phyloP scores from a whole-genome alignment of 2,113 vertebrate species.

The Vulpes vulpes region DNA sequence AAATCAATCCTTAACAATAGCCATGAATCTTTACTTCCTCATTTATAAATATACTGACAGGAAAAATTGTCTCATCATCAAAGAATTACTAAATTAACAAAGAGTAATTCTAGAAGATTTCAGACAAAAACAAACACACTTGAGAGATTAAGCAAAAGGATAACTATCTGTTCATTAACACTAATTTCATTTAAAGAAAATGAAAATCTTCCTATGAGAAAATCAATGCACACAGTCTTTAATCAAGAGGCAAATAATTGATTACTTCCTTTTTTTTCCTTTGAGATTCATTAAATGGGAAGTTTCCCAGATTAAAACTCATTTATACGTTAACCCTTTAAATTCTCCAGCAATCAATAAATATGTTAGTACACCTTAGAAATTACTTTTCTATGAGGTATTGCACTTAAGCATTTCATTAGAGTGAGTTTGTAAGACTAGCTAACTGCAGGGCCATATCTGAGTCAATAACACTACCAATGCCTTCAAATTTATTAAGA shows the following conservation, averaged over 20 bases:
- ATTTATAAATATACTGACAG: constrained; percentile 72
- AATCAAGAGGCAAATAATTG: constrained; percentile 79
- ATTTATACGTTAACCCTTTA: constrained; percentile 74
- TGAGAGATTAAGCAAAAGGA: constrained; percentile 62
- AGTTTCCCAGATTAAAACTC: constrained; percentile 45
- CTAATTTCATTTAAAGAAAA: constrained; percentile 78
- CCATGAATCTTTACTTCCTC: constrained; percentile 54
- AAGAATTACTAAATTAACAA: constrained; percentile 77
- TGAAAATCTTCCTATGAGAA: constrained; percentile 72
- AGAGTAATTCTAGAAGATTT: constrained; percentile 75
- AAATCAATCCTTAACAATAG: constrained; percentile 70
- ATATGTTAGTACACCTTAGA: constrained; percentile 50
- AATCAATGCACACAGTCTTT: constrained; percentile 68
- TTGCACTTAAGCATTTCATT: constrained; percentile 65
- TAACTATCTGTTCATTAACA: constrained; percentile 69
- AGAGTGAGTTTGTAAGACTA: constrained; percentile 55
- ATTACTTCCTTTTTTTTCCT: constrained; percentile 65
- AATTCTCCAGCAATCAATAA: constrained; percentile 58
- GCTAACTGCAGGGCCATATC: constrained; percentile 26
- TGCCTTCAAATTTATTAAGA: constrained; percentile 73
- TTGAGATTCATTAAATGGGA: constrained; percentile 51
- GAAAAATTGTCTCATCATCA: constrained; percentile 71
- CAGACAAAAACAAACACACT: constrained; percentile 52
- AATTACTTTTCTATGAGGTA: constrained; percentile 58
- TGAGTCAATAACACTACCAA: constrained; percentile 57